These are phyloP conservation scores for Falco punctatus DNA, from an alignment of 2,113 vertebrate genomes.

Conservation along the genomic window DNA sequence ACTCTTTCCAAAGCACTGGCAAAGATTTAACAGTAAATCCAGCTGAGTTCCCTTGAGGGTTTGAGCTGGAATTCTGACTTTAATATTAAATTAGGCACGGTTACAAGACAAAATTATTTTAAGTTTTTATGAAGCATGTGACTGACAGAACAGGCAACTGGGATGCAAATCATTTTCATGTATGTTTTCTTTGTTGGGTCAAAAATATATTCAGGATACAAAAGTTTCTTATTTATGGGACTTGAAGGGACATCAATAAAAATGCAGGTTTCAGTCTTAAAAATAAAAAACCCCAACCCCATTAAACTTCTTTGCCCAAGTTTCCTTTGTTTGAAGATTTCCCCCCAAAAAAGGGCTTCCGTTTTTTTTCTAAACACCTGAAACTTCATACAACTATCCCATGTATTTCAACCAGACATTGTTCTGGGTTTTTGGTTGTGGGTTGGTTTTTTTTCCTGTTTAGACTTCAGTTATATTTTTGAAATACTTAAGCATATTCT, in stretches of 20 bases:
- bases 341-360: fast-evolving
- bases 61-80: constrained; percentile 47
- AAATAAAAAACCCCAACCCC: background rate
- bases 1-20: background rate
- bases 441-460: background rate
- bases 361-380: background rate
- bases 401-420: background rate
- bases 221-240: background rate
- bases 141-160: background rate
- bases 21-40: constrained; percentile 1
- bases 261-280: background rate
- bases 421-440: background rate
- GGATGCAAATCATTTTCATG: background rate
- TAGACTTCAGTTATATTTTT: background rate
- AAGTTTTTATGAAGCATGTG: constrained; percentile 22
- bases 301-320: background rate
- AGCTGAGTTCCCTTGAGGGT: constrained; percentile 3
- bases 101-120: constrained; percentile 40
- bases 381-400: background rate
- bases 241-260: background rate
- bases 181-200: constrained; percentile 1
- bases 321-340: background rate
- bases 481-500: background rate
- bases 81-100: constrained; percentile 45
- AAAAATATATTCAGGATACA: background rate